Conservation (phyloP, 2,113 vertebrate genomes). For the Cyprinodon brontotheroides region DNA sequence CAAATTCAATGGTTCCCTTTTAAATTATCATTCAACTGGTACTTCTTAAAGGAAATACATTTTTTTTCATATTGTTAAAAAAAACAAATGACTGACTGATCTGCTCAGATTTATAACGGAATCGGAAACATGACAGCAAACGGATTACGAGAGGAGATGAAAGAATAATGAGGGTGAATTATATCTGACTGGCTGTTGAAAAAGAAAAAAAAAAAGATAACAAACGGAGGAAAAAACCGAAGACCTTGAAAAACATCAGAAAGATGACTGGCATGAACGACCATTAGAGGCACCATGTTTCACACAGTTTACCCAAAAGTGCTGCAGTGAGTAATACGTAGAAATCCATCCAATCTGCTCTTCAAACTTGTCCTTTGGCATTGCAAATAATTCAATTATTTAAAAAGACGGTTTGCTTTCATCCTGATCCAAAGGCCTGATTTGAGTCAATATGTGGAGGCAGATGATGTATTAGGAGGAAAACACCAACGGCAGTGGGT, state of each 20-base stretch:
- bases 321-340: conserved; percentile 38
- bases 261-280: conserved; percentile 8
- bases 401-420: conserved; percentile 6
- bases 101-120: neutral
- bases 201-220: neutral
- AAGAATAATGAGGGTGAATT: neutral
- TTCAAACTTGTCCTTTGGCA: conserved; percentile 29
- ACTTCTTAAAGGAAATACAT: neutral
- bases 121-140: neutral
- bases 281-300: conserved; percentile 26
- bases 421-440: conserved; percentile 19
- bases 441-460: neutral
- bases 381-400: conserved; percentile 42
- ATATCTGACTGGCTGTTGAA: neutral
- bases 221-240: conserved; percentile 7
- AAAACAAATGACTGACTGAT: neutral
- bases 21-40: neutral
- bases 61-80: neutral
- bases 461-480: neutral
- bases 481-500: conserved; percentile 12
- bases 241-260: conserved; percentile 19
- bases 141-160: neutral
- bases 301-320: conserved; percentile 16
- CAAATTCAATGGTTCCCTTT: neutral
- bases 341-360: conserved; percentile 41